Conservation (phyloP, 2,888 invertebrate genomes). For the Liopterus haemorrhoidalis region DNA sequence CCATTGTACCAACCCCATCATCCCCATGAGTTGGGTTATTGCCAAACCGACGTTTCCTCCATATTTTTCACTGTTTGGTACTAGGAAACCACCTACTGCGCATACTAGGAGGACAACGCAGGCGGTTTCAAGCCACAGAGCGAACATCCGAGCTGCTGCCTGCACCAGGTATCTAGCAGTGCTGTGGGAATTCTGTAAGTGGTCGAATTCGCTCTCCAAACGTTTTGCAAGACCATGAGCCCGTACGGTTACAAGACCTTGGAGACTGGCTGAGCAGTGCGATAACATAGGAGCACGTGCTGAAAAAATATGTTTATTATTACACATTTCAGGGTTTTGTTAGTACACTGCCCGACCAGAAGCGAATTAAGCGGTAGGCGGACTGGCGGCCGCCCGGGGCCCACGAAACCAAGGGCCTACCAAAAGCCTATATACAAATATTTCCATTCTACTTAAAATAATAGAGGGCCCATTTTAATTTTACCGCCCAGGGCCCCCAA, state of each 20-base stretch:
- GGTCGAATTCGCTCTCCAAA: constrained; percentile 58
- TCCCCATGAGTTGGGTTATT: constrained; percentile 42
- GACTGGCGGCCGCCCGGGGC: too few relatives aligned
- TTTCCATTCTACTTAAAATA: too few relatives aligned
- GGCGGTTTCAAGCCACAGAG: constrained; percentile 62
- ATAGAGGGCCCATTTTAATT: too few relatives aligned
- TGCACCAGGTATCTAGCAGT: constrained; percentile 67
- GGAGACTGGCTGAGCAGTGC: constrained; percentile 67
- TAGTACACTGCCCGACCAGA: too few relatives aligned
- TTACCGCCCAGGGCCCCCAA: too few relatives aligned
- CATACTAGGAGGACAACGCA: constrained; percentile 56
- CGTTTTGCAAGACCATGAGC: constrained; percentile 62
- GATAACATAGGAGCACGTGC: constrained; percentile 74
- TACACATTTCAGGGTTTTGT: too few relatives aligned
- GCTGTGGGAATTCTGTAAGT: constrained; percentile 61
- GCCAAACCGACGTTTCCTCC: constrained; percentile 44
- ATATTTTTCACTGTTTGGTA: constrained; percentile 40
- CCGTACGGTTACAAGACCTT: constrained; percentile 72
- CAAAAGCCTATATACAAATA: too few relatives aligned
- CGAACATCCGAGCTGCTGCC: constrained; percentile 63
- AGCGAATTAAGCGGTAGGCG: too few relatives aligned
- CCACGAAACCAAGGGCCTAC: too few relatives aligned
- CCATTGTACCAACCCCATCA: constrained; percentile 69
- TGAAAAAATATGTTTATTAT: constrained; percentile 39
- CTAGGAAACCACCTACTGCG: constrained; percentile 55